Conservation (phyloP, 2,797 vertebrate species). For the Allobates femoralis region DNA sequence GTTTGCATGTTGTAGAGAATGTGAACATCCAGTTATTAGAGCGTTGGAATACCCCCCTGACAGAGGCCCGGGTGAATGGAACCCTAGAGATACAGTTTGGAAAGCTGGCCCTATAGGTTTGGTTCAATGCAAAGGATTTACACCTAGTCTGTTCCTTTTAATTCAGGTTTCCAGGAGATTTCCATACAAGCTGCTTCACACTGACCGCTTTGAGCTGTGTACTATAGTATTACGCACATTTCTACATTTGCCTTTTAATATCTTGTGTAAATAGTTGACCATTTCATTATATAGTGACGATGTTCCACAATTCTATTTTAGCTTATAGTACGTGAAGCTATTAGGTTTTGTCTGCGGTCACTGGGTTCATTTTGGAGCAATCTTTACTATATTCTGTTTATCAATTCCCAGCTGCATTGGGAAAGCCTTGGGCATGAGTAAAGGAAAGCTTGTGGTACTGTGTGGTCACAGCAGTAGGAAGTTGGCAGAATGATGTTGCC, state of each 20-base stretch:
- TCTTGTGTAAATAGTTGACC: neutral
- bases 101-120: too few species aligned
- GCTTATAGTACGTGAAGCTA: neutral
- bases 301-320: neutral
- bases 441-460: conserved; percentile 25
- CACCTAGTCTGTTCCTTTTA: neutral
- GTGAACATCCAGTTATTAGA: neutral
- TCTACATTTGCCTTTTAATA: neutral
- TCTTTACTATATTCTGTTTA: conserved; percentile 8
- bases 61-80: too few species aligned
- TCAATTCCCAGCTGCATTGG: neutral
- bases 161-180: neutral
- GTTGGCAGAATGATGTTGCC: conserved; percentile 5
- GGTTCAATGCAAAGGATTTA: neutral
- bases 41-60: neutral
- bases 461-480: conserved; percentile 48
- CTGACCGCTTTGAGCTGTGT: neutral
- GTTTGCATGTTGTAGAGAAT: too few species aligned
- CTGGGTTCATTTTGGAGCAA: conserved; percentile 2
- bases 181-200: neutral
- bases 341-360: conserved; percentile 10
- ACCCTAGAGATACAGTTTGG: too few species aligned
- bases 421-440: conserved; percentile 12
- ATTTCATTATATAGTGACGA: neutral
- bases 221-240: neutral